These are phyloP conservation scores for Myzus persicae DNA, from an alignment of 1,140 invertebrate genomes.

Conservation along the genomic window DNA sequence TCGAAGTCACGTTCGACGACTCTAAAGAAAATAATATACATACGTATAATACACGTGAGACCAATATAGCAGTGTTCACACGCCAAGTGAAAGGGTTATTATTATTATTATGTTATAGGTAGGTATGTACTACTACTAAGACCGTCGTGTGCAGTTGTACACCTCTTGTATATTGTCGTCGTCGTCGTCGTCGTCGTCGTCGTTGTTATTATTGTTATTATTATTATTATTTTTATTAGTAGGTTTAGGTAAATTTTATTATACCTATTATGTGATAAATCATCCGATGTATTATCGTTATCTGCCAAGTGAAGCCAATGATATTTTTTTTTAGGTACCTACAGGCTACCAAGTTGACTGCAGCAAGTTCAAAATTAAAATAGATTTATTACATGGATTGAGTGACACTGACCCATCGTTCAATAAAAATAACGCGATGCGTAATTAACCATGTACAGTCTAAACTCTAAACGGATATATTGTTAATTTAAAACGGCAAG, in stretches of 20 bases:
- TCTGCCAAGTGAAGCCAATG: background rate
- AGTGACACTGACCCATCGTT: background rate
- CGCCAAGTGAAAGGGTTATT: background rate
- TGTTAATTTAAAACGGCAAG: background rate
- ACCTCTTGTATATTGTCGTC: background rate
- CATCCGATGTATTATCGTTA: background rate
- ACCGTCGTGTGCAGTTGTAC: background rate
- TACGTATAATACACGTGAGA: background rate
- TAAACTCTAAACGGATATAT: background rate
- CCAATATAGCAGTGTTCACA: background rate
- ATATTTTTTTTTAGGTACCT: background rate
- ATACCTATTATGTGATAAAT: background rate
- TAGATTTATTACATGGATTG: background rate
- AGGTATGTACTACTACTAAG: background rate
- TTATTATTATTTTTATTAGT: background rate
- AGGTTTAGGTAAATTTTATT: background rate
- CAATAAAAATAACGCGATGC: background rate
- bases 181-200: too few relatives aligned
- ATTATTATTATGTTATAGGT: background rate
- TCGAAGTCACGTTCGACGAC: background rate
- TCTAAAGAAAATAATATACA: slow-evolving; percentile 7
- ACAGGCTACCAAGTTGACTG: background rate
- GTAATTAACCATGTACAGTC: background rate
- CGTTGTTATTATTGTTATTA: too few relatives aligned
- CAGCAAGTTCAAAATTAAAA: background rate